Evolutionary conservation across 2,113 vertebrate species (phyloP).

Genomic region (Hypanus sabinus): DNA sequence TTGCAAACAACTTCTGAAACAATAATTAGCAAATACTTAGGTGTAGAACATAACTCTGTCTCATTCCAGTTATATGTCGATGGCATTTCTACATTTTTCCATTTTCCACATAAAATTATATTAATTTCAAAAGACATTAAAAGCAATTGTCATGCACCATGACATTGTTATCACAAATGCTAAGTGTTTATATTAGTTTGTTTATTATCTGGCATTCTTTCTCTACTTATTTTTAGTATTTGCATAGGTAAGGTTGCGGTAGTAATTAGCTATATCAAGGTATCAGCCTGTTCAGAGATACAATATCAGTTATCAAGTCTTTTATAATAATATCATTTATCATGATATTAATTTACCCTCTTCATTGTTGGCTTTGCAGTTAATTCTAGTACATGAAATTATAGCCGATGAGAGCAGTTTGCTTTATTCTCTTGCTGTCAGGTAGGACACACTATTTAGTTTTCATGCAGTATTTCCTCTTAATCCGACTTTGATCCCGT

Average conservation of each 20-base stretch:
- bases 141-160: neutral
- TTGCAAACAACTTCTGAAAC: conserved; percentile 19
- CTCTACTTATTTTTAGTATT: conserved; percentile 15
- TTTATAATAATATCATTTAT: conserved; percentile 40
- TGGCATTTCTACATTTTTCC: conserved; percentile 7
- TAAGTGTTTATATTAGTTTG: neutral
- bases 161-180: neutral
- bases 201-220: neutral
- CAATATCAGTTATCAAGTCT: conserved; percentile 40
- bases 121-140: conserved; percentile 4
- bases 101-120: neutral
- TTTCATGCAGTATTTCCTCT: conserved; percentile 9
- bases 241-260: conserved; percentile 35
- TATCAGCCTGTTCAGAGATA: conserved; percentile 34
- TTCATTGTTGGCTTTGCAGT: conserved; percentile 29
- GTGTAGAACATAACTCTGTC: neutral
- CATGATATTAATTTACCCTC: conserved; percentile 36
- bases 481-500: conserved; percentile 23
- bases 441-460: conserved; percentile 25
- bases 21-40: conserved; percentile 22
- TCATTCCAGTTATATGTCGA: neutral
- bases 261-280: conserved; percentile 39
- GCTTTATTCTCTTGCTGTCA: conserved; percentile 28
- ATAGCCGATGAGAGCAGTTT: conserved; percentile 33
- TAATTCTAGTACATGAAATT: conserved; percentile 38